phyloP scores from a whole-genome alignment of 1,140 invertebrate genomes.

The Nasonia longicornis region DNA sequence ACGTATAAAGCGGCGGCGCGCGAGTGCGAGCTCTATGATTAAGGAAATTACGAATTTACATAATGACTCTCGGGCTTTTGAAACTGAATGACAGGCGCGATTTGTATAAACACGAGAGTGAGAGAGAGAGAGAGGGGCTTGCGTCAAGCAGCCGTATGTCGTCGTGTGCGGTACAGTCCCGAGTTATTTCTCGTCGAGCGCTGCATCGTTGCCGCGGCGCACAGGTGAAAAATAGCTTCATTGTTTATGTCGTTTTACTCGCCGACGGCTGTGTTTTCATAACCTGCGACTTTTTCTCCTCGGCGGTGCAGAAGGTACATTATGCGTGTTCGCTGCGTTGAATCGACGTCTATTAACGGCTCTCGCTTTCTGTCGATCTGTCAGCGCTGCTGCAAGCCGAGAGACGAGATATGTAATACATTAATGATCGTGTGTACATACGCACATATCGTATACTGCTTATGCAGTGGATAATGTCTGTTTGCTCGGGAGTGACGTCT shows the following conservation, averaged over 20 bases:
- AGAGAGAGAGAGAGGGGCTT: neutral
- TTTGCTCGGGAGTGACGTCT: neutral
- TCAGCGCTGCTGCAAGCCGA: neutral
- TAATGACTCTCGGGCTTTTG: conserved; percentile 39
- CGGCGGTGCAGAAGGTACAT: no score
- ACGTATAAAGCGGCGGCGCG: neutral
- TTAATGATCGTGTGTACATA: neutral
- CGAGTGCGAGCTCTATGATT: conserved; percentile 15
- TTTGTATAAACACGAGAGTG: conserved; percentile 34
- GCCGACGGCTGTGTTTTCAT: conserved; percentile 15
- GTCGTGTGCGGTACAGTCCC: neutral
- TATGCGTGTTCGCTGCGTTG: neutral
- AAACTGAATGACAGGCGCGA: conserved; percentile 50
- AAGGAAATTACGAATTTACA: conserved; percentile 44
- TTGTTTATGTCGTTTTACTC: conserved; percentile 31
- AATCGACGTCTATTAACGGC: conserved; percentile 21
- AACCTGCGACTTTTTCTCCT: neutral
- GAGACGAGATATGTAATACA: neutral
- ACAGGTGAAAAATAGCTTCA: conserved; percentile 35
- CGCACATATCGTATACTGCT: neutral
- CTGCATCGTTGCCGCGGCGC: neutral
- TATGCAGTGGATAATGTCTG: neutral
- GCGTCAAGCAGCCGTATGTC: conserved; percentile 21
- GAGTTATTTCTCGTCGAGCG: neutral
- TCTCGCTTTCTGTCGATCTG: neutral